Evolutionary conservation across 1,140 invertebrate genomes (phyloP).

Genomic region (Drosophila simulans): DNA sequence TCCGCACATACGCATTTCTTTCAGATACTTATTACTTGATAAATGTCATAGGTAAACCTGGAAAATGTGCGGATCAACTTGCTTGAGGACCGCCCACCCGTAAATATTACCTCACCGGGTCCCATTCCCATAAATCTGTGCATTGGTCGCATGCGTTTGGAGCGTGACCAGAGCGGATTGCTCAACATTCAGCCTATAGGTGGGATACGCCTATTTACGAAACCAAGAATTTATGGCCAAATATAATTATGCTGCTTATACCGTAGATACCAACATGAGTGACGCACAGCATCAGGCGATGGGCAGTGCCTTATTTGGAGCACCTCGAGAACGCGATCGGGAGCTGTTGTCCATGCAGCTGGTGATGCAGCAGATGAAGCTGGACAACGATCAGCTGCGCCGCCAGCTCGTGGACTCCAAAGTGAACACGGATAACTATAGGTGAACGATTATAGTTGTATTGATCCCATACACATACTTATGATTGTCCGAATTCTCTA

Average conservation of each 20-base stretch:
- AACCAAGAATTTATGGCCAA: background rate
- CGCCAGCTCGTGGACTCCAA: constrained; percentile 87
- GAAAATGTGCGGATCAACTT: constrained; percentile 89
- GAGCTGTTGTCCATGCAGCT: constrained; percentile 85
- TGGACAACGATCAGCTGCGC: constrained; percentile 88
- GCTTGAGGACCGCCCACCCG: constrained; percentile 92
- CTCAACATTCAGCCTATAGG: constrained; percentile 89
- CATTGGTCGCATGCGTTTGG: constrained; percentile 89
- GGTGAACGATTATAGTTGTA: constrained; percentile 66
- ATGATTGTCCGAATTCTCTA: background rate
- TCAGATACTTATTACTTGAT: constrained; percentile 9
- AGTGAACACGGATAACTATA: constrained; percentile 88
- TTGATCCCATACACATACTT: background rate
- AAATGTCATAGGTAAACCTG: constrained; percentile 86
- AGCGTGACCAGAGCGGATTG: constrained; percentile 88
- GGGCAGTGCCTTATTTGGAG: constrained; percentile 54
- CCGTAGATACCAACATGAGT: constrained; percentile 64
- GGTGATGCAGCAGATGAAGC: constrained; percentile 86
- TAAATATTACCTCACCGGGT: constrained; percentile 93
- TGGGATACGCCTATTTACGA: background rate
- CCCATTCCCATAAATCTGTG: constrained; percentile 91
- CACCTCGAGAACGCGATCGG: constrained; percentile 82
- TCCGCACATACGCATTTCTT: background rate
- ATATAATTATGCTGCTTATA: background rate
- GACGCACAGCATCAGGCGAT: constrained; percentile 47